phyloP scores from a whole-genome alignment of 2,888 invertebrate species.

The Vandiemenella viatica region DNA sequence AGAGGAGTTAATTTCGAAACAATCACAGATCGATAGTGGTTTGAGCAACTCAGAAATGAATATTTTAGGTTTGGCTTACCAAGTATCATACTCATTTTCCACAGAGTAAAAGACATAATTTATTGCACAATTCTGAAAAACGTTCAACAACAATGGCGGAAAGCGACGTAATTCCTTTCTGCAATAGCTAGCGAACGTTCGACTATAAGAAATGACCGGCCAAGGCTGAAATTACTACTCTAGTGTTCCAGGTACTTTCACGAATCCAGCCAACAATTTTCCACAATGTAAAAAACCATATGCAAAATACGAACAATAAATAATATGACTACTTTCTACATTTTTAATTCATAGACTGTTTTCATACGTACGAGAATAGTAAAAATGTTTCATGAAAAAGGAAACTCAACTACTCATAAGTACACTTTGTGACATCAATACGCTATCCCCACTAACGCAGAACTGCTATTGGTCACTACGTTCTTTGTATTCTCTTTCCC shows the following conservation, averaged over 20 bases:
- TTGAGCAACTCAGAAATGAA: too few relatives aligned
- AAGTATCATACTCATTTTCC: too few relatives aligned
- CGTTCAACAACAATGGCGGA: slow-evolving; percentile 17
- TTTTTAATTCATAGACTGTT: too few relatives aligned
- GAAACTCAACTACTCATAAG: slow-evolving; percentile 12
- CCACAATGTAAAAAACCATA: too few relatives aligned
- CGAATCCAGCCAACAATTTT: not conserved
- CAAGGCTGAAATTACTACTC: slow-evolving; percentile 12
- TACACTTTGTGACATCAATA: slow-evolving; percentile 15
- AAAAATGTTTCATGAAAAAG: slow-evolving; percentile 12
- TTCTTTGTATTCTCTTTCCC: too few relatives aligned
- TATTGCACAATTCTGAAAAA: too few relatives aligned
- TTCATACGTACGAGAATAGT: too few relatives aligned
- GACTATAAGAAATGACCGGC: slow-evolving; percentile 15
- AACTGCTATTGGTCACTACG: slow-evolving; percentile 14
- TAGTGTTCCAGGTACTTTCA: not conserved
- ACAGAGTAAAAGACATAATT: too few relatives aligned
- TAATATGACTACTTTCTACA: too few relatives aligned
- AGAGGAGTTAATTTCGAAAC: not conserved
- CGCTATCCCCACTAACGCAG: slow-evolving; percentile 9
- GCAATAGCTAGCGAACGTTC: slow-evolving; percentile 8
- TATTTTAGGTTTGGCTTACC: not conserved
- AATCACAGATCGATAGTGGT: not conserved
- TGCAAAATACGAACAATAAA: too few relatives aligned
- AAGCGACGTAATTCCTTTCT: slow-evolving; percentile 11